phyloP scores from a whole-genome alignment of 1,140 invertebrate species.

The Bombus terrestris region DNA sequence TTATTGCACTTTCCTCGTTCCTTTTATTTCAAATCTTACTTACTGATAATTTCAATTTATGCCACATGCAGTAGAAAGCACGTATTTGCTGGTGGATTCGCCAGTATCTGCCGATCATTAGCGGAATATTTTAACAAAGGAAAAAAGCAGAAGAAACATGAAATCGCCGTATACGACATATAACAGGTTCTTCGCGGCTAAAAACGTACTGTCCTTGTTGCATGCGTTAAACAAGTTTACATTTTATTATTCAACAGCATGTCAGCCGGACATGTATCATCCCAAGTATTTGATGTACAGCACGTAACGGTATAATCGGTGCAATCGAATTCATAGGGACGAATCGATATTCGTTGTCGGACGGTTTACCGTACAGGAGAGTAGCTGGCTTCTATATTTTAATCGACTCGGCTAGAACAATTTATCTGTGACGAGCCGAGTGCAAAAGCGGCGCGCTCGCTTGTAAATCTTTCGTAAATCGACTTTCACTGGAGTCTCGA shows the following conservation, averaged over 20 bases:
- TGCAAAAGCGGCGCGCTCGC: neutral
- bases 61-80: too few relatives aligned
- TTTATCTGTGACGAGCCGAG: constrained; percentile 36
- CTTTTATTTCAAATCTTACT: too few relatives aligned
- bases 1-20: too few relatives aligned
- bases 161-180: neutral
- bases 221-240: constrained; percentile 6
- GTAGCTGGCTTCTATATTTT: too few relatives aligned
- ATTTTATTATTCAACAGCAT: constrained; percentile 19
- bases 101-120: too few relatives aligned
- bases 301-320: constrained; percentile 16
- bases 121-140: too few relatives aligned
- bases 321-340: constrained; percentile 2
- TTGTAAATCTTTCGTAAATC: constrained; percentile 25
- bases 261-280: neutral
- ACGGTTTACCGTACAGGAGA: neutral
- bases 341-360: constrained; percentile 12
- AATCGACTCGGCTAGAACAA: constrained; percentile 14
- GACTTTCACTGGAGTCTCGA: constrained; percentile 31
- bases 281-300: neutral
- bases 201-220: constrained; percentile 3
- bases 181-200: neutral
- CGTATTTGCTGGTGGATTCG: too few relatives aligned
- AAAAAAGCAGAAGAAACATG: too few relatives aligned
- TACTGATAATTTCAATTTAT: too few relatives aligned